Percentiles rank a stretch among this genome's conserved stretches.
Conservation (phyloP, 2,113 vertebrate species). For the Speoplatyrhinus poulsoni region DNA sequence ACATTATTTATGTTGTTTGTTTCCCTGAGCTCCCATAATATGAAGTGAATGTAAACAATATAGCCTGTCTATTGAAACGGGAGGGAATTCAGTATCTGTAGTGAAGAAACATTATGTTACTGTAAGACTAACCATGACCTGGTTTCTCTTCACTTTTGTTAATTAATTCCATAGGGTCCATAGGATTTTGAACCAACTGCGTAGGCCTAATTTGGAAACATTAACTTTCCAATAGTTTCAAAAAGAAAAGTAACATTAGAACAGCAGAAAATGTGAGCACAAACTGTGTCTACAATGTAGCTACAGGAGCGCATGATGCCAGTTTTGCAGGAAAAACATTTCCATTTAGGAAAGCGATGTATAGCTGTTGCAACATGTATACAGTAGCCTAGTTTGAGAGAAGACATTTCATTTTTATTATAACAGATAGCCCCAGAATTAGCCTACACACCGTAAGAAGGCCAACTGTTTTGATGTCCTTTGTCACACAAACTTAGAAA, state of each 20-base stretch:
- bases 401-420: background rate
- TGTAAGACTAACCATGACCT: background rate
- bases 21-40: background rate
- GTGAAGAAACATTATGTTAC: background rate
- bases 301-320: background rate
- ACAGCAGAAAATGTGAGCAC: conserved; percentile 15
- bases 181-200: conserved; percentile 33
- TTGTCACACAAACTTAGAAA: no score
- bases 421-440: no score
- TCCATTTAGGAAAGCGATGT: background rate
- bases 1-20: no score
- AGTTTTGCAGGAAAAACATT: background rate
- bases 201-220: conserved; percentile 55
- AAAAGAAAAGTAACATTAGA: conserved; percentile 38
- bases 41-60: conserved; percentile 1
- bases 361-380: background rate
- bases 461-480: no score
- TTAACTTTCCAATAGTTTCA: conserved; percentile 69
- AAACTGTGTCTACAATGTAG: background rate
- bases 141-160: background rate
- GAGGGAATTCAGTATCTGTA: conserved; percentile 2
- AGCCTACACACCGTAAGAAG: no score
- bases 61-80: background rate
- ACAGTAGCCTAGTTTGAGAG: background rate
- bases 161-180: background rate